Conservation (phyloP, 2,797 vertebrate genomes). For the Gymnothorax javanicus region DNA sequence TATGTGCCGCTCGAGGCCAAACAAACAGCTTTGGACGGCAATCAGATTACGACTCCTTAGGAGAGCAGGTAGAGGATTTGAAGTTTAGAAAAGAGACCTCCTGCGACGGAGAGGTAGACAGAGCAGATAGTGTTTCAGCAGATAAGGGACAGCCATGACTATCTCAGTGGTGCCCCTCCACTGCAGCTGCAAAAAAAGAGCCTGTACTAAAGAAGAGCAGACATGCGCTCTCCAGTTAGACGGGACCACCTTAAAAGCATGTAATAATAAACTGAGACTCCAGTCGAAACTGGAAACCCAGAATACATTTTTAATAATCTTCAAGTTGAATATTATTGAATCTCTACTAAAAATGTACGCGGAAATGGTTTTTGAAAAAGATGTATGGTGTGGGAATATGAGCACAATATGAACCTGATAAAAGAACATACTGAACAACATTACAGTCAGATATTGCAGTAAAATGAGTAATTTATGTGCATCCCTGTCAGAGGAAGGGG, state of each 20-base stretch:
- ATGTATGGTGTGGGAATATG: not conserved
- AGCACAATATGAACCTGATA: not conserved
- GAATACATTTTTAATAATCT: not conserved
- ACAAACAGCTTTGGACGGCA: conserved; percentile 40
- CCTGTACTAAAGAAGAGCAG: not conserved
- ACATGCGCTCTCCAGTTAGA: not conserved
- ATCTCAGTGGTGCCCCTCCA: conserved; percentile 37
- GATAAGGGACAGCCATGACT: conserved; percentile 44
- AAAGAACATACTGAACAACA: not conserved
- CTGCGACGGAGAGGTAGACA: conserved; percentile 38
- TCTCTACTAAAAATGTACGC: not conserved
- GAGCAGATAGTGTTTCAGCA: conserved; percentile 42
- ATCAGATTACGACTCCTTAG: conserved; percentile 34
- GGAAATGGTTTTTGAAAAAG: not conserved
- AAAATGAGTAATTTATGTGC: not conserved
- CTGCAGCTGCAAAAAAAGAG: not conserved
- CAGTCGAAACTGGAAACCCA: not conserved
- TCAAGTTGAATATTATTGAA: conserved; percentile 1
- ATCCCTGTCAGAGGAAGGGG: not conserved
- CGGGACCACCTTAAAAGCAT: not conserved
- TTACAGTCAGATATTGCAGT: not conserved
- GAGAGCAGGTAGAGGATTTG: conserved; percentile 42
- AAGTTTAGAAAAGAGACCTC: conserved; percentile 47
- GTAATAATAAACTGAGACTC: not conserved
- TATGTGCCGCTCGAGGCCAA: conserved; percentile 31